Base-by-base conservation (phyloP, 2,113 vertebrate species). In the Tamias sibiricus region DNA sequence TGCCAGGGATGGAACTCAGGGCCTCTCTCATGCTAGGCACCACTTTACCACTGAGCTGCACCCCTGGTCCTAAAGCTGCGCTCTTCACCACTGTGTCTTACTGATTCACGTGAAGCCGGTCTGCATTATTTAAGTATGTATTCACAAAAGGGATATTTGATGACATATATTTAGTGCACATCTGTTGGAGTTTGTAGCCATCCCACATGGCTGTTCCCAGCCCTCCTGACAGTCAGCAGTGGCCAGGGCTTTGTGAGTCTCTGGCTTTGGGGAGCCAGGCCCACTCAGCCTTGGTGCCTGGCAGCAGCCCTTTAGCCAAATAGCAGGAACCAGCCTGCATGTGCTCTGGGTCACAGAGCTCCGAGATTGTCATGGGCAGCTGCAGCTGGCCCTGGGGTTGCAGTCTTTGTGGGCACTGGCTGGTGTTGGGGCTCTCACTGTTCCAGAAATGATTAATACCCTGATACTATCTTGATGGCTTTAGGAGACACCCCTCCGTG, bases 391-490 rank as follows among this genome's bases (percentile, higher is more conserved):
- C 96, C 84, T 91, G 72, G 75, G 94, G 87, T 95, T 95, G 47
- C 7, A 95, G 97, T 96, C 95, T 98, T 97, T 98, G 95, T 98
- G 97, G 98, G 92, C 86, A 95, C 97, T 95, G 95, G 95, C 87
- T 98, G 94, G 96, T 96, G 80, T 87, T 95, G 94, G 98, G 96
- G 90, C 96, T 98, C 97, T 98, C 95, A 97, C 97, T 97, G 97
- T 98, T 98, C 91, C 97, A 98, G 98, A 97, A 98, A 98, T 98
- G 97, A 98, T 98, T 98, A 98, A 96, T 94, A 94, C 87, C 96
- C 97, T 97, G 98, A 98, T 98, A 98, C 90, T 96, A 98, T 98
- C 98, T 98, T 97, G 98, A 98, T 98, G 98, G 98, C 97, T 98
- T 98, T 98, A 97, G 97, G 96, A 98, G 98, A 98, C 97, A 98